phyloP scores from a whole-genome alignment of 2,113 vertebrate species.

The Cryptotis parvus region DNA sequence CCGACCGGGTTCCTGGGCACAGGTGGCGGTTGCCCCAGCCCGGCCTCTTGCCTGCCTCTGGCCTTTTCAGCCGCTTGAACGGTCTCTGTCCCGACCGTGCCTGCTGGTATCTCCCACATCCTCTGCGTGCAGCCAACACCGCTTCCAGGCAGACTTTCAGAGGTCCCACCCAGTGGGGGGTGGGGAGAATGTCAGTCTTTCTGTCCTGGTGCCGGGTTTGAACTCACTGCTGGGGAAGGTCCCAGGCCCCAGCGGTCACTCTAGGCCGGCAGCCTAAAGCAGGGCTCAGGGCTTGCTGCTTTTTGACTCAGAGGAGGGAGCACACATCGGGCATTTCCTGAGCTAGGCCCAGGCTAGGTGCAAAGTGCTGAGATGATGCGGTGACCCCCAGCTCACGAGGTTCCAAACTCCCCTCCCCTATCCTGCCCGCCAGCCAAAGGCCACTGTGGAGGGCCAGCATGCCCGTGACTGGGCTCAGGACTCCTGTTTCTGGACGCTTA shows the following conservation, averaged over 20 bases:
- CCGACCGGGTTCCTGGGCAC: background rate
- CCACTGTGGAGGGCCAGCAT: background rate
- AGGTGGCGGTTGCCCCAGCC: background rate
- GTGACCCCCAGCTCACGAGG: background rate
- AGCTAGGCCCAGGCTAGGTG: background rate
- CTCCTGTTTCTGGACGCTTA: background rate
- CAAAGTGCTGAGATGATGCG: background rate
- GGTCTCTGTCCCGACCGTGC: background rate
- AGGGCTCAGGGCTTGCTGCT: background rate
- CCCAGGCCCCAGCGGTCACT: constrained; percentile 6
- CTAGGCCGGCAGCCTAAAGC: background rate
- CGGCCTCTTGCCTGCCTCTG: background rate
- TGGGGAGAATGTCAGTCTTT: background rate
- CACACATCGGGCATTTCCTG: background rate
- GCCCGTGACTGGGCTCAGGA: background rate
- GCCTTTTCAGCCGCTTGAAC: background rate
- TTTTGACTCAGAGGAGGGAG: background rate
- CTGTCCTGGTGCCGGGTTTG: background rate
- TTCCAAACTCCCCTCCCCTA: background rate
- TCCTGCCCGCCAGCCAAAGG: background rate
- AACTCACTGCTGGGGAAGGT: background rate
- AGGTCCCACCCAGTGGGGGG: background rate
- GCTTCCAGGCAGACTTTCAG: background rate
- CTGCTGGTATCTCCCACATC: background rate
- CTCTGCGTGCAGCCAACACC: background rate